Percentiles rank a stretch among this genome's conserved stretches.
Evolutionary conservation across 2,888 invertebrate genomes (phyloP).

Genomic region (Drosophila acutilabella): DNA sequence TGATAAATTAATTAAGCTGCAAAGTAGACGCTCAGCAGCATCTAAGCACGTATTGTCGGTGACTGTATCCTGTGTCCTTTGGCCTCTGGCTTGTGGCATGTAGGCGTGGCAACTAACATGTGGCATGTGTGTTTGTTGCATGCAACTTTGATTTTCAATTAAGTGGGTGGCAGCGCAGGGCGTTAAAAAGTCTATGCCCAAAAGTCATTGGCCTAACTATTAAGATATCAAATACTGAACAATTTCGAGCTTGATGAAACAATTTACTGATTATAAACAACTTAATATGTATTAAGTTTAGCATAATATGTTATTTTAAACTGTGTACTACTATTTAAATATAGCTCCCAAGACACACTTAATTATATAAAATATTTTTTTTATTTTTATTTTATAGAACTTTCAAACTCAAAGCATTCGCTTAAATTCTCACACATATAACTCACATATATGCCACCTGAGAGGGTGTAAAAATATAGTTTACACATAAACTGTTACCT

Average conservation of each 20-base stretch:
- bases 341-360: background rate
- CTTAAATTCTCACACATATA: conserved; percentile 9
- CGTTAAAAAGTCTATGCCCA: background rate
- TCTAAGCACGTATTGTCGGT: conserved; percentile 1
- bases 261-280: background rate
- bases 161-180: conserved; percentile 32
- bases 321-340: background rate
- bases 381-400: too few species aligned
- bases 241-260: background rate
- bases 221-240: too few species aligned
- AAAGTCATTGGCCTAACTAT: background rate
- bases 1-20: conserved; percentile 68
- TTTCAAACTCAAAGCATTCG: background rate
- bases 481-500: conserved; percentile 9
- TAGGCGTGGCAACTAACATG: conserved; percentile 19
- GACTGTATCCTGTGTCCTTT: background rate
- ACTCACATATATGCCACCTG: background rate
- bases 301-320: background rate
- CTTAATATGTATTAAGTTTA: background rate
- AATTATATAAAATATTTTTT: background rate
- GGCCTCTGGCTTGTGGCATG: conserved; percentile 7
- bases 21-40: conserved; percentile 20
- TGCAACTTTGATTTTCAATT: conserved; percentile 62
- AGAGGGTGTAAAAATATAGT: background rate
- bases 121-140: conserved; percentile 15